These are phyloP conservation scores for Monomorium pharaonis DNA, from an alignment of 1,140 invertebrate species.

Conservation along the genomic window DNA sequence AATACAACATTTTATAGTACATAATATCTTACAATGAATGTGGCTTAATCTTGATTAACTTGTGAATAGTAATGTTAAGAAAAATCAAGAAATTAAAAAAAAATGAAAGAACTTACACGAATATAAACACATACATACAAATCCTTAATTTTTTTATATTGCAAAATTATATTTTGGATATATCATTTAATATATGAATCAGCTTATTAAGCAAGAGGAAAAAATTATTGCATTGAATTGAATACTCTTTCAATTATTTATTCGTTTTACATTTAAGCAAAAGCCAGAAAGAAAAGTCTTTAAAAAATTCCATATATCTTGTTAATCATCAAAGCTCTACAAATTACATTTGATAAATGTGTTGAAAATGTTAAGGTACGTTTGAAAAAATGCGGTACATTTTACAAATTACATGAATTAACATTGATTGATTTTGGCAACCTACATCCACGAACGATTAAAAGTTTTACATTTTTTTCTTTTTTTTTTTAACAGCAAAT, in stretches of 20 bases:
- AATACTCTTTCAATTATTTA: not conserved
- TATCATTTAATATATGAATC: not conserved
- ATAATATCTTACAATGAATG: not conserved
- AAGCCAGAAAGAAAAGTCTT: not conserved
- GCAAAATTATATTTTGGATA: not conserved
- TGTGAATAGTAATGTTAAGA: not conserved
- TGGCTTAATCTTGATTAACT: not conserved
- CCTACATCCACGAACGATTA: slow-evolving; percentile 1
- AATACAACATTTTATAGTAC: not conserved
- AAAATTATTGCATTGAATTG: not conserved
- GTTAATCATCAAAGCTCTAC: not conserved
- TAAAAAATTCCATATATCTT: too few species aligned
- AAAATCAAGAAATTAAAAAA: not conserved
- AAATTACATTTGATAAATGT: not conserved
- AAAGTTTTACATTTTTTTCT: not conserved
- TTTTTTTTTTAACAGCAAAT: slow-evolving; percentile 18
- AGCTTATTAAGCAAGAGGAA: not conserved
- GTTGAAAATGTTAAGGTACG: not conserved
- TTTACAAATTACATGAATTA: slow-evolving; percentile 10
- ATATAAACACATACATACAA: not conserved
- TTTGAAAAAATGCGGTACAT: not conserved
- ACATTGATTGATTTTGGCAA: not conserved
- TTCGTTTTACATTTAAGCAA: not conserved
- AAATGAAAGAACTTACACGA: not conserved
- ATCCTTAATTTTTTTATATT: not conserved